Evolutionary conservation across 2,888 invertebrate species (phyloP).

Genomic region (Graphium colonna): DNA sequence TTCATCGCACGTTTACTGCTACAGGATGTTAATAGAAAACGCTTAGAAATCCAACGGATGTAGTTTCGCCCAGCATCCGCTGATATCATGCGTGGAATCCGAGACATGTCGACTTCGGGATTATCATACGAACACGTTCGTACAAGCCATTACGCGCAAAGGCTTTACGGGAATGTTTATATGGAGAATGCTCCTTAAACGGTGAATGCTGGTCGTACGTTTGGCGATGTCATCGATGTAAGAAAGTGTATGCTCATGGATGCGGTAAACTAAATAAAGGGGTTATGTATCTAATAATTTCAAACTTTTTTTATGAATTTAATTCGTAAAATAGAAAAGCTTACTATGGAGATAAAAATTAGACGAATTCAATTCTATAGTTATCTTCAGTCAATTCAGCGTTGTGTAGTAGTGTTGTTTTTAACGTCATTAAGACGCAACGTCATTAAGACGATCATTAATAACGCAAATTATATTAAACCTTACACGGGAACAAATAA

Average conservation of each 20-base stretch:
- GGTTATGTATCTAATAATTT: neutral
- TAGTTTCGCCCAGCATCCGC: conserved; percentile 14
- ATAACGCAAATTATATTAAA: no score
- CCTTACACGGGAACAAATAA: no score
- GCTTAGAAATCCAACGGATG: conserved; percentile 6
- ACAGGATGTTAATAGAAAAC: no score
- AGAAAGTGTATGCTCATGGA: conserved; percentile 33
- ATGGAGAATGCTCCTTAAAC: conserved; percentile 64
- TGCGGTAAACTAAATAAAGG: no score
- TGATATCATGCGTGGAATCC: conserved; percentile 27
- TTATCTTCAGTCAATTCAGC: no score
- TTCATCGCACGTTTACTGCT: no score
- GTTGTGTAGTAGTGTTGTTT: no score
- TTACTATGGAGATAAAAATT: no score
- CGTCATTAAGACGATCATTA: no score
- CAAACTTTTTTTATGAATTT: neutral
- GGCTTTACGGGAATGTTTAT: conserved; percentile 67
- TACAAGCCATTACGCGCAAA: conserved; percentile 61
- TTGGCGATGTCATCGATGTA: conserved; percentile 24
- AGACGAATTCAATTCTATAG: no score
- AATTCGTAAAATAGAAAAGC: no score
- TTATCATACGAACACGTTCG: conserved; percentile 66
- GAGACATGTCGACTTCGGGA: conserved; percentile 41
- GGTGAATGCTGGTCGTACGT: conserved; percentile 55
- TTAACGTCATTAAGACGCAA: no score